A percentile compares a stretch with the other conserved stretches of the same genome.
Conservation (phyloP, 2,797 vertebrate species). For the Anisognathus igniventris region DNA sequence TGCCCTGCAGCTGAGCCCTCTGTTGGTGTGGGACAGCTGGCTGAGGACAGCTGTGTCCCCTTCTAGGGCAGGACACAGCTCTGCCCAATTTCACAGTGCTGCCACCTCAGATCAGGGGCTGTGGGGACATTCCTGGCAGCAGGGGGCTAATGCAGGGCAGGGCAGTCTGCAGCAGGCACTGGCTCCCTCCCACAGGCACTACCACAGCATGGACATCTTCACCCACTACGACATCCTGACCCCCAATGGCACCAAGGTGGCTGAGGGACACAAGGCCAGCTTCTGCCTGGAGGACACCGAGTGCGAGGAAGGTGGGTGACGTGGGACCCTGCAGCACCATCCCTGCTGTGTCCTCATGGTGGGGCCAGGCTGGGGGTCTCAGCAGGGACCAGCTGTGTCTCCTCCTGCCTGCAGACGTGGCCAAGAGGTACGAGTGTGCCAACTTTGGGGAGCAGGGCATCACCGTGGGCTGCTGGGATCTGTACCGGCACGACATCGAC, state of each 20-base stretch:
- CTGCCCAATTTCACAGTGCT: background rate
- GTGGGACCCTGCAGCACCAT: fast-evolving
- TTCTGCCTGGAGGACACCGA: conserved; percentile 97
- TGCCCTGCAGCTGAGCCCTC: background rate
- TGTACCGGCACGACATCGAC: conserved; percentile 96
- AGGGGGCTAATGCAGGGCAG: background rate
- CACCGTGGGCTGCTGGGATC: conserved; percentile 96
- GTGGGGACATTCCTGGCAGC: background rate
- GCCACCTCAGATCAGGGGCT: background rate
- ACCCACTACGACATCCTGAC: conserved; percentile 95
- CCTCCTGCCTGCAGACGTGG: conserved; percentile 75
- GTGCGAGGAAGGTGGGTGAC: conserved; percentile 85
- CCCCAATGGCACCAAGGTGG: conserved; percentile 89
- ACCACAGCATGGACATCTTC: conserved; percentile 99
- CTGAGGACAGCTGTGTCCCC: background rate
- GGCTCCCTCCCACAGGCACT: conserved; percentile 82
- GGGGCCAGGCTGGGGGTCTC: background rate
- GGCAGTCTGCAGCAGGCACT: background rate
- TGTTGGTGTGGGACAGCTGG: too few relatives aligned
- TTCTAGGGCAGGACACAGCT: background rate
- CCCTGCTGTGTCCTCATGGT: fast-evolving
- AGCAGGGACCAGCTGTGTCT: fast-evolving
- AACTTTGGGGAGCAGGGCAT: conserved; percentile 99
- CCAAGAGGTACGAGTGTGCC: conserved; percentile 95
- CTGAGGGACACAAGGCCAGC: conserved; percentile 97